These are phyloP conservation scores for Aradus depressus DNA, from an alignment of 2,888 invertebrate genomes.

Conservation along the genomic window DNA sequence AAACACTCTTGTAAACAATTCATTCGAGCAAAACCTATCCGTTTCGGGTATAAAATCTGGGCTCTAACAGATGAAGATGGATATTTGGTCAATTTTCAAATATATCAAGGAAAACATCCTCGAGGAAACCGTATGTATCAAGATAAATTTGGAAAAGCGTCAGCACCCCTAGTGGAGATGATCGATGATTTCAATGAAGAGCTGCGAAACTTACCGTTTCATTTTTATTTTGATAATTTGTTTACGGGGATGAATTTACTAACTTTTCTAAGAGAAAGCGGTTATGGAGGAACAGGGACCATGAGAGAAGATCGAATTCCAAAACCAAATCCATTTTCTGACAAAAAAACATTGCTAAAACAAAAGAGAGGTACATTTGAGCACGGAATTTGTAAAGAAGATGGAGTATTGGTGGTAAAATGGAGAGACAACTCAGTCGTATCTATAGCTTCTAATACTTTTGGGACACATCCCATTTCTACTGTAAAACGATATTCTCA, in stretches of 20 bases:
- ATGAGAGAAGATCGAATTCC: constrained; percentile 30
- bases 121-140: constrained; percentile 16
- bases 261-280: constrained; percentile 23
- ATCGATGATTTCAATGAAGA: constrained; percentile 27
- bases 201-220: constrained; percentile 23
- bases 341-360: too few species aligned
- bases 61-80: constrained; percentile 29
- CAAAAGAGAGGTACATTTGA: too few species aligned
- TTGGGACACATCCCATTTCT: too few species aligned
- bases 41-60: constrained; percentile 33
- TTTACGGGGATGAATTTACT: constrained; percentile 29
- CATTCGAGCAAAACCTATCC: too few species aligned
- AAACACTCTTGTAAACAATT: constrained; percentile 23
- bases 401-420: too few species aligned
- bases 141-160: constrained; percentile 30
- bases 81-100: constrained; percentile 30
- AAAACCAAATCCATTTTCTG: too few species aligned
- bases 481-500: too few species aligned
- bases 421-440: too few species aligned
- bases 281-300: constrained; percentile 31
- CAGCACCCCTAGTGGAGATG: constrained; percentile 28
- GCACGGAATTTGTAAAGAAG: too few species aligned
- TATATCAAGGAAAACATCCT: constrained; percentile 31
- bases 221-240: constrained; percentile 31
- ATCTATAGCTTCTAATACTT: too few species aligned